Conservation (phyloP, 2,888 invertebrate species). For the Nipponacmea schrenckii region DNA sequence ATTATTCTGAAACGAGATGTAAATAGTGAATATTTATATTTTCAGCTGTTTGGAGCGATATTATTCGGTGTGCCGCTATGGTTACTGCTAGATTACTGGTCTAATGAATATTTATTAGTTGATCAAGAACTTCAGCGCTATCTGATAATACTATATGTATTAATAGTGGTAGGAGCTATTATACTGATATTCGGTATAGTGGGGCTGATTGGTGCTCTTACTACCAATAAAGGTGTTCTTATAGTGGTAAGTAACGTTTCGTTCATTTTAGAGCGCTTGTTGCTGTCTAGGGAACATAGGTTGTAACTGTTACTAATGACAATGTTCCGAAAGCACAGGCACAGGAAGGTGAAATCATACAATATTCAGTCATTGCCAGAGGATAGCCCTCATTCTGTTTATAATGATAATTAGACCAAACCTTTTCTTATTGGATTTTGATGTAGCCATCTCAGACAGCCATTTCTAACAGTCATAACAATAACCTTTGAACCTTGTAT, state of each 20-base stretch:
- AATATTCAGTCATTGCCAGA: no score
- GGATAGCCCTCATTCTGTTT: no score
- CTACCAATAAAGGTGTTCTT: constrained; percentile 45
- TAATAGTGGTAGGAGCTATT: constrained; percentile 48
- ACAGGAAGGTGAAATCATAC: no score
- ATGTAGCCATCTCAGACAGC: no score
- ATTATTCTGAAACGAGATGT: no score
- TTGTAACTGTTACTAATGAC: background rate
- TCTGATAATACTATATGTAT: constrained; percentile 49
- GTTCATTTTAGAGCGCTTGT: no score
- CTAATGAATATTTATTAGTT: constrained; percentile 51
- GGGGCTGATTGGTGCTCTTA: constrained; percentile 52
- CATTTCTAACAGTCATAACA: no score
- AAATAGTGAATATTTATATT: constrained; percentile 2
- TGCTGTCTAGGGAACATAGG: background rate
- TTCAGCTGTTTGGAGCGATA: constrained; percentile 53
- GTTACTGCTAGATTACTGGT: constrained; percentile 55
- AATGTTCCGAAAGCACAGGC: no score
- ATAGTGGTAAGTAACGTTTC: constrained; percentile 43
- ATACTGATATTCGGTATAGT: constrained; percentile 47
- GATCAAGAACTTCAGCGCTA: constrained; percentile 46
- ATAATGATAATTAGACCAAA: no score
- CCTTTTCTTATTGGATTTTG: no score
- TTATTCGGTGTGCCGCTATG: constrained; percentile 56
- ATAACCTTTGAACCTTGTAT: no score